A percentile compares a stretch with the other conserved stretches of the same genome.
These are phyloP conservation scores for Drosophila repletoides DNA, from an alignment of 1,140 invertebrate species.

Conservation along the genomic window DNA sequence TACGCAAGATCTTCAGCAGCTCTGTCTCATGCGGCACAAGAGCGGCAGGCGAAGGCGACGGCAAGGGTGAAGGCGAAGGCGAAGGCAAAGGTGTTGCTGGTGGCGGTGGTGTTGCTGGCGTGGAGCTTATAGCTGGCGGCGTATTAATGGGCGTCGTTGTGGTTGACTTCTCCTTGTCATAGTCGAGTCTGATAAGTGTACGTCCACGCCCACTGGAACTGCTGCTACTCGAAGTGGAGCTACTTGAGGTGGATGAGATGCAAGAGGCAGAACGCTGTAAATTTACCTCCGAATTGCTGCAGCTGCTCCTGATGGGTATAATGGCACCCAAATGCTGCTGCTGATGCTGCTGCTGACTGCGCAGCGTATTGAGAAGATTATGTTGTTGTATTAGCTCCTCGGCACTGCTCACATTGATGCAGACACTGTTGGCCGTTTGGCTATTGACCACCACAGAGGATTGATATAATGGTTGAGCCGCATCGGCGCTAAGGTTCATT, in stretches of 20 bases:
- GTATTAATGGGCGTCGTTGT: conserved; percentile 60
- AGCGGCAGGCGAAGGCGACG: conserved; percentile 19
- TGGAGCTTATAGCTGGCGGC: conserved; percentile 44
- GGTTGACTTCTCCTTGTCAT: conserved; percentile 61
- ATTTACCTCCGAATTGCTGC: conserved; percentile 43
- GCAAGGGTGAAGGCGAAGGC: conserved; percentile 37
- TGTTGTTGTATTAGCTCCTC: conserved; percentile 72
- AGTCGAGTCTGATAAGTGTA: conserved; percentile 72
- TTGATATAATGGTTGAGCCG: conserved; percentile 85
- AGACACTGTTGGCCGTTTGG: conserved; percentile 83
- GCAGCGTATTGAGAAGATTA: conserved; percentile 71
- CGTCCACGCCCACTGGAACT: conserved; percentile 62
- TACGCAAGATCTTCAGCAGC: conserved; percentile 84
- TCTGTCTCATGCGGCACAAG: conserved; percentile 81
- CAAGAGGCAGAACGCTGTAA: conserved; percentile 74
- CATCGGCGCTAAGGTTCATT: conserved; percentile 85
- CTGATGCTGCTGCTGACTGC: conserved; percentile 55
- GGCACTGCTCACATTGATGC: conserved; percentile 83
- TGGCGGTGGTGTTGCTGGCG: conserved; percentile 33
- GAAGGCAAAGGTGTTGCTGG: background rate
- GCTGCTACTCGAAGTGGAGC: conserved; percentile 64
- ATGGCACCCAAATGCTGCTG: conserved; percentile 49
- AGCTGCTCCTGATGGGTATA: conserved; percentile 66
- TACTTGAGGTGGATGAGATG: conserved; percentile 74
- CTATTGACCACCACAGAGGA: conserved; percentile 86